phyloP scores from a whole-genome alignment of 2,113 vertebrate species.

The Mungos mungo region DNA sequence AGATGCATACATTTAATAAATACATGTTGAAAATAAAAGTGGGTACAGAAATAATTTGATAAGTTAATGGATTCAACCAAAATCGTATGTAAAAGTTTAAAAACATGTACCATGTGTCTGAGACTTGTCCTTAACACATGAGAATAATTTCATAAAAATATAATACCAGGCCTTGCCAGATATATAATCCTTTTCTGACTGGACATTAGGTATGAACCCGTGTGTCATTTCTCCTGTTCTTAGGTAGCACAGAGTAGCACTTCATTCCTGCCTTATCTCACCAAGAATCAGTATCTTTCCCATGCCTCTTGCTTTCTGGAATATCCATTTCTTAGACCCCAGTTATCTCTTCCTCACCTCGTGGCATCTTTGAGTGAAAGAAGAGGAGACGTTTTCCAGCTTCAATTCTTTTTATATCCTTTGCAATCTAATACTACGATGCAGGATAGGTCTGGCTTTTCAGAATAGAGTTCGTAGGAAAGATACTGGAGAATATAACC shows the following conservation, averaged over 20 bases:
- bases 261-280: not conserved
- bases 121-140: not conserved
- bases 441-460: not conserved
- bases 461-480: not conserved
- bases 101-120: not conserved
- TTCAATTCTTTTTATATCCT: not conserved
- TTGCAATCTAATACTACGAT: not conserved
- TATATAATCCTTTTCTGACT: not conserved
- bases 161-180: not conserved
- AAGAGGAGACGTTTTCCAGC: not conserved
- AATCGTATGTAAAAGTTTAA: not conserved
- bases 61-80: not conserved
- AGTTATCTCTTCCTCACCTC: not conserved
- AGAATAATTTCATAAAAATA: not conserved
- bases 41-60: not conserved
- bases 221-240: not conserved
- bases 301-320: not conserved
- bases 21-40: not conserved
- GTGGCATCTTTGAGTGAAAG: not conserved
- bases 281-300: not conserved
- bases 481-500: not conserved
- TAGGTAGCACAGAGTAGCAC: not conserved
- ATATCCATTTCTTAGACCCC: not conserved
- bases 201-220: not conserved
- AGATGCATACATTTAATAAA: not conserved